These are phyloP conservation scores for Falcunculus frontatus DNA, from an alignment of 2,113 vertebrate species.

Conservation along the genomic window DNA sequence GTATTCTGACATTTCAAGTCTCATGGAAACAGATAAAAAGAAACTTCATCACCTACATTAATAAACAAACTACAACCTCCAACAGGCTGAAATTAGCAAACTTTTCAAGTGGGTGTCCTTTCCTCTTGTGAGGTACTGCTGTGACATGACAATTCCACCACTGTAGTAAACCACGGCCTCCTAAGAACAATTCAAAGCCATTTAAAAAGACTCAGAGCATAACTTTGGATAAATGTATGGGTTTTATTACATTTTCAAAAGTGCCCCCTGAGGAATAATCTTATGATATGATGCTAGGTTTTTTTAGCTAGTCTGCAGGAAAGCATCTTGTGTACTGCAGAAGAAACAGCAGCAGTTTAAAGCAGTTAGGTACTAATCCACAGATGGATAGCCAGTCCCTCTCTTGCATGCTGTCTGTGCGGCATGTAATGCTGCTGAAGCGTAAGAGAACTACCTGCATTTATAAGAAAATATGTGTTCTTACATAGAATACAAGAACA, in stretches of 20 bases:
- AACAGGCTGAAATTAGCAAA: background rate
- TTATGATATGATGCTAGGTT: background rate
- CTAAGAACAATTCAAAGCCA: background rate
- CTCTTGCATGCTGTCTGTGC: background rate
- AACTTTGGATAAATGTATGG: background rate
- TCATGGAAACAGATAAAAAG: background rate
- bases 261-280: background rate
- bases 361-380: background rate
- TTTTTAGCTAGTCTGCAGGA: background rate
- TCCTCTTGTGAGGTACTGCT: background rate
- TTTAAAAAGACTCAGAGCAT: background rate
- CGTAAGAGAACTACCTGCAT: background rate
- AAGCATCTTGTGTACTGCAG: background rate
- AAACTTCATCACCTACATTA: background rate
- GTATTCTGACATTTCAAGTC: background rate
- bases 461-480: background rate
- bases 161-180: background rate
- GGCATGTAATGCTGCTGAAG: background rate
- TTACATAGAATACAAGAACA: background rate
- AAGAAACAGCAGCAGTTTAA: background rate
- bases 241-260: background rate
- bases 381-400: background rate
- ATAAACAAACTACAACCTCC: background rate
- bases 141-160: fast-evolving
- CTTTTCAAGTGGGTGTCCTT: background rate